Percentiles rank a stretch among this genome's conserved stretches.
phyloP scores from a whole-genome alignment of 2,888 invertebrate genomes.

The Brachylomia viminalis region DNA sequence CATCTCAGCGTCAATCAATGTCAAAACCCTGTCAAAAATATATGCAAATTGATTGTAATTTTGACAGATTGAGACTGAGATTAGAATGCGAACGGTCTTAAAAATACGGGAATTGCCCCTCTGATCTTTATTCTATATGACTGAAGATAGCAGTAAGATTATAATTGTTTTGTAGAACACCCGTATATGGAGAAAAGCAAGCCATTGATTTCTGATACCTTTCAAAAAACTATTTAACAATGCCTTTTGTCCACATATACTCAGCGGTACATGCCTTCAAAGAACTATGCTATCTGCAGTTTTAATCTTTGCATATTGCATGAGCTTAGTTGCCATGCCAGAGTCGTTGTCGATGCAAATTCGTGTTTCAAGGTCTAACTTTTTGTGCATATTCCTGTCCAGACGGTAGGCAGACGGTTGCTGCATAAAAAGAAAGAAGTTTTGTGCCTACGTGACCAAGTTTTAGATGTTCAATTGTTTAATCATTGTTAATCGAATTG shows the following conservation, averaged over 20 bases:
- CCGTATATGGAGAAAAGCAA: neutral
- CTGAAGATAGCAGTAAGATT: neutral
- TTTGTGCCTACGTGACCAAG: slow-evolving; percentile 50
- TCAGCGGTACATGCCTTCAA: neutral
- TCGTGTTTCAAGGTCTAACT: slow-evolving; percentile 69
- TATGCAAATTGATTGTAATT: no score
- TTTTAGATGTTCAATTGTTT: slow-evolving; percentile 24
- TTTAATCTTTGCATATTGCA: slow-evolving; percentile 44
- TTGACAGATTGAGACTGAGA: no score
- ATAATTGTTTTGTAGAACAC: neutral
- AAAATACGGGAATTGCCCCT: no score
- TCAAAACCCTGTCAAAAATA: no score
- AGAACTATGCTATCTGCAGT: slow-evolving; percentile 26
- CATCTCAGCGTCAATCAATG: no score
- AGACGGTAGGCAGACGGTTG: slow-evolving; percentile 63
- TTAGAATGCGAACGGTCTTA: no score
- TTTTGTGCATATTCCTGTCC: slow-evolving; percentile 69
- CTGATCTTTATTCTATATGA: neutral
- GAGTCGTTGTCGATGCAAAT: slow-evolving; percentile 62
- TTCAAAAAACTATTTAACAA: neutral
- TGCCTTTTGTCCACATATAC: neutral
- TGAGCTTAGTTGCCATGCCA: slow-evolving; percentile 47
- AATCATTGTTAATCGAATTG: neutral
- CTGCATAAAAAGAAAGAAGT: slow-evolving; percentile 59
- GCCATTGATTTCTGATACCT: neutral